A percentile compares a stretch with the other conserved stretches of the same genome.
phyloP scores from a whole-genome alignment of 2,797 vertebrate genomes.

The Brachymystax lenok region DNA sequence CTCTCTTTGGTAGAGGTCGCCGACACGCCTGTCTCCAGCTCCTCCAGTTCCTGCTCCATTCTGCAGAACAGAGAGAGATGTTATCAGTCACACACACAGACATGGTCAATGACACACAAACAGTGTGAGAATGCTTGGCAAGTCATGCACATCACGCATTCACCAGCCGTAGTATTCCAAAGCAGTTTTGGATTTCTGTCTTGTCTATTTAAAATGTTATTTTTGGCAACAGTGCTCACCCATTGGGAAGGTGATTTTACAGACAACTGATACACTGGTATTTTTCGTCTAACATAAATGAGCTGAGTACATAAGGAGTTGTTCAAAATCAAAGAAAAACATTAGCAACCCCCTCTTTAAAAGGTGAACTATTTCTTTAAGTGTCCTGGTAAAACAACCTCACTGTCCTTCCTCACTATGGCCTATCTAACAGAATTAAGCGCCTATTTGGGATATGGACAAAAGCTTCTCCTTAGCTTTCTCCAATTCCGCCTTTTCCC shows the following conservation, averaged over 20 bases:
- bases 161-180: background rate
- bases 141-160: background rate
- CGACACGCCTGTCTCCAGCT: conserved; percentile 71
- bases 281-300: too few species aligned
- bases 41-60: conserved; percentile 84
- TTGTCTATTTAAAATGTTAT: background rate
- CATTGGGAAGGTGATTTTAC: too few species aligned
- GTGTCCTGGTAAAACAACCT: too few species aligned
- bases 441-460: background rate
- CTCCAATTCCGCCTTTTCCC: conserved; percentile 2
- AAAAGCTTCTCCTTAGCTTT: conserved; percentile 7
- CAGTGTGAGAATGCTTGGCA: background rate
- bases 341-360: too few species aligned
- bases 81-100: background rate
- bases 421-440: background rate
- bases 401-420: background rate
- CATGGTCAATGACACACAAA: conserved; percentile 6
- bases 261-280: too few species aligned
- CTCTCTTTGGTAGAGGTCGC: conserved; percentile 66
- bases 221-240: background rate
- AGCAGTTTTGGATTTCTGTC: background rate
- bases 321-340: too few species aligned
- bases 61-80: conserved; percentile 61
- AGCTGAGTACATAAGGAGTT: too few species aligned
- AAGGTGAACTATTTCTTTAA: too few species aligned